Evolutionary conservation across 2,113 vertebrate genomes (phyloP).

Genomic region (Xenopus laevis): DNA sequence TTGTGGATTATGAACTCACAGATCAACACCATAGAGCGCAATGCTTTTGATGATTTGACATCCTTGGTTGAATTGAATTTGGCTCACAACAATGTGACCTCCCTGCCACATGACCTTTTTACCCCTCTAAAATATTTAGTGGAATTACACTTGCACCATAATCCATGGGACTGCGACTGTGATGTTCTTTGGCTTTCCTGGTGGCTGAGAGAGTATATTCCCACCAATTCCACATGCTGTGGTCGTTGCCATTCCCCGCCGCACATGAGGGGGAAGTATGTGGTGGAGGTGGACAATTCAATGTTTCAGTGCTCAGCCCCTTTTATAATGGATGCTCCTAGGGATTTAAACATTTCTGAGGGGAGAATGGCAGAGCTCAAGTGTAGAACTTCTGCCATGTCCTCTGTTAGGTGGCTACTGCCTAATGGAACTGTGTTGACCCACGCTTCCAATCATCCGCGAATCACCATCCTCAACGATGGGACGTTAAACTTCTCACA

Average conservation of each 20-base stretch:
- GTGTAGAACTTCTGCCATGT: conserved; percentile 91
- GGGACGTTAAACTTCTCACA: conserved; percentile 95
- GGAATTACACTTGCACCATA: conserved; percentile 95
- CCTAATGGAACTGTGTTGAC: conserved; percentile 91
- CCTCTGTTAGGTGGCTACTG: conserved; percentile 90
- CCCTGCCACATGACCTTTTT: conserved; percentile 95
- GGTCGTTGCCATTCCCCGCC: conserved; percentile 88
- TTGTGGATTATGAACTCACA: conserved; percentile 98
- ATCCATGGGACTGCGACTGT: conserved; percentile 96
- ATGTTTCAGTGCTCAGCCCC: conserved; percentile 93
- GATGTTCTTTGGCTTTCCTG: conserved; percentile 94
- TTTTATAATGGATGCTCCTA: conserved; percentile 89
- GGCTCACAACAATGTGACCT: conserved; percentile 96
- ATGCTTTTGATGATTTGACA: conserved; percentile 94
- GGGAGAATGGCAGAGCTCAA: conserved; percentile 88
- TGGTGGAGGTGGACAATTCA: conserved; percentile 92
- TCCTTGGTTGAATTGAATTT: conserved; percentile 94
- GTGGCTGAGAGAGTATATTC: conserved; percentile 95
- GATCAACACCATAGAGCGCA: conserved; percentile 86
- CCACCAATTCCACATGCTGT: conserved; percentile 95
- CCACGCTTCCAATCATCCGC: conserved; percentile 86
- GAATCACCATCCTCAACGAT: conserved; percentile 88
- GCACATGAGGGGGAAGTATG: conserved; percentile 86
- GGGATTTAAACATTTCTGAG: conserved; percentile 92
- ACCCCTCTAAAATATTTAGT: conserved; percentile 89